Base-by-base conservation (phyloP, 1,140 invertebrate genomes). In the Aricia agestis region DNA sequence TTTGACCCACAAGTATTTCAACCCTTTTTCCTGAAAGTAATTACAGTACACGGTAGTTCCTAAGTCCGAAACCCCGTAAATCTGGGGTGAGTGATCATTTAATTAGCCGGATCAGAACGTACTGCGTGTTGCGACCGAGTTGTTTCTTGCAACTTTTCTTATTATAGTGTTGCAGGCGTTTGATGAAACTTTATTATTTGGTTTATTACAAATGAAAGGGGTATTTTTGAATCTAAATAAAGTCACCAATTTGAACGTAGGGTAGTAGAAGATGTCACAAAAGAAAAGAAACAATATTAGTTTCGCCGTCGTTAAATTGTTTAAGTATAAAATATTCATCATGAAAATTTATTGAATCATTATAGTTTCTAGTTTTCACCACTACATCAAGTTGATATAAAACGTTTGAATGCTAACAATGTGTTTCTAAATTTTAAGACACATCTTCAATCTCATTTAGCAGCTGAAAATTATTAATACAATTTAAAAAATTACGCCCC, bases 31-130 rank as follows among this genome's bases (percentile, higher is more conserved):
- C 13, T 15, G 7, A 52, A 42, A 52, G 11, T 13, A 52, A 52
- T 52, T 52, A 52, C 45, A 52, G 18, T 63, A 31, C 59, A 2
- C 59, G 32, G 66, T 63, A 67, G 66, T 41, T 45, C 9, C 45
- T 18, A 45, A 36, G 36, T 42, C 31, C 52, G 18, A 13, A 68
- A 19, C 52, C 58, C 52, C 45, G 6, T 57, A 31, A 58, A 6
- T 45, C 42, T 42, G 63, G 17, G 58, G 32, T 25, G 52, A 57
- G 66, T 61, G 66, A 71, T 68, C 70, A 72, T 72, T 67, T 72
- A 72, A 72, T 72, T 72, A 72, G 66, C 31, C 32, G 70, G 65
- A 67, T 61, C 66, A 7, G 36, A 71, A 63, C 66, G 65, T 69
- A 58, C 68, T 59, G 9, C 65, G 61, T 71, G 45, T 67, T 45